Evolutionary conservation across 2,888 invertebrate species (phyloP), one percentile per base, ranked within the genome.

Genomic region (Catotricha subobsoleta): DNA sequence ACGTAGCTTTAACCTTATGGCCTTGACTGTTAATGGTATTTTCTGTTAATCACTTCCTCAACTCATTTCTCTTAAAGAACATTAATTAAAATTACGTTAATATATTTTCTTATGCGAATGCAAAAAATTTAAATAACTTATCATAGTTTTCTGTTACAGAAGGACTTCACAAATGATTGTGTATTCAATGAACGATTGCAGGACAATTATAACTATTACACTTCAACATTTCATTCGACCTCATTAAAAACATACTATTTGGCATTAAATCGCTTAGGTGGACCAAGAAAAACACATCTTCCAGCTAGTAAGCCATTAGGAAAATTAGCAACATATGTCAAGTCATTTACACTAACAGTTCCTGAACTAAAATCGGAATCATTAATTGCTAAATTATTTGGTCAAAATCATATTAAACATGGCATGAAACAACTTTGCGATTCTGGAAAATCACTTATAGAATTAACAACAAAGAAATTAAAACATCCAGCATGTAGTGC

Each of bases 171-270:
- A 58, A 76, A 80, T 59, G 80, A 80, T 56, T 87, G 86, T 68
- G 73, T 83, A 60, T 84, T 86, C 72, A 80, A 82, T 66, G 86
- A 86, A 67, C 78, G 75, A 59, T 76, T 84, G 63, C 83, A 80
- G 62, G 75, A 77, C 62, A 78, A 83, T 64, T 86, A 83, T 68
- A 86, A 84, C 62, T 81, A 80, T 44, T 87, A 86, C 66, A 79
- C 82, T 54, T 78, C 78, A 51, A 71, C 70, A 46, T 74, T 76
- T 59, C 75, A 76, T 66, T 77, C 77, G 45, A 72, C 78, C 63
- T 70, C 72, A 52, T 67, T 68, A 58, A 74, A 76, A 53, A 79
- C 80, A 39, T 64, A 74, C 49, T 86, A 79, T 66, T 67, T 86
- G 61, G 86, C 82, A 47, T 65, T 86, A 48, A 79, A 80, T 63